A percentile compares a stretch with the other conserved stretches of the same genome.
Conservation (phyloP, 2,888 invertebrate species). For the Chymomyza fuscimana region DNA sequence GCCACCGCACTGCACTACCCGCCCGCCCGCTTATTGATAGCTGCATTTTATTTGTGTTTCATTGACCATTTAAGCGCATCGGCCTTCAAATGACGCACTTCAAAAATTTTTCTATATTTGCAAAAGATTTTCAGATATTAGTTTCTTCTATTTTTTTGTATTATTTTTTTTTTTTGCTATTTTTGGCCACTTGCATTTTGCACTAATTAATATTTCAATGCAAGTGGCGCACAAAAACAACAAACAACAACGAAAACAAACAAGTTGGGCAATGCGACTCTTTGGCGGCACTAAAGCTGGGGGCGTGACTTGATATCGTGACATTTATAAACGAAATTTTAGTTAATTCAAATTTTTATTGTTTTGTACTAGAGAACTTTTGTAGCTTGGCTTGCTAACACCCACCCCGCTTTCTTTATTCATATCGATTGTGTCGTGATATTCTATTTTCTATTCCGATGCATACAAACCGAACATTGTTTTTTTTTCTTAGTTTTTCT, state of each 20-base stretch:
- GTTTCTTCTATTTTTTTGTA: not conserved
- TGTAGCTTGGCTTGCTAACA: too few species aligned
- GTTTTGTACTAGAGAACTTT: too few species aligned
- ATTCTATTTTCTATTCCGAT: too few species aligned
- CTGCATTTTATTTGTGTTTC: not conserved
- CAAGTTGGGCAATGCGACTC: not conserved
- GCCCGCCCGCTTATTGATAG: not conserved
- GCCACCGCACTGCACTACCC: not conserved
- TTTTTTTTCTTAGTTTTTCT: too few species aligned
- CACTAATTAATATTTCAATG: slow-evolving; percentile 62
- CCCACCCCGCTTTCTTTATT: too few species aligned
- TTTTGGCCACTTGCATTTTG: slow-evolving; percentile 37
- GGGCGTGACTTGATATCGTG: not conserved
- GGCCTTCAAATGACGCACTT: not conserved
- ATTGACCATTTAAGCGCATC: not conserved
- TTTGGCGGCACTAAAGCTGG: not conserved
- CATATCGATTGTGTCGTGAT: too few species aligned
- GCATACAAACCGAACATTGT: too few species aligned
- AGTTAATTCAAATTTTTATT: too few species aligned
- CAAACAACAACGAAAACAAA: slow-evolving; percentile 42
- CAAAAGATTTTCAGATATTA: not conserved
- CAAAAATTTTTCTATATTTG: not conserved
- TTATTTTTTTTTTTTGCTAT: not conserved
- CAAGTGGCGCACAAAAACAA: slow-evolving; percentile 36
- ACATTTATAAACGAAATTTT: too few species aligned